phyloP scores from a whole-genome alignment of 2,113 vertebrate species.

The Limnothrissa miodon region DNA sequence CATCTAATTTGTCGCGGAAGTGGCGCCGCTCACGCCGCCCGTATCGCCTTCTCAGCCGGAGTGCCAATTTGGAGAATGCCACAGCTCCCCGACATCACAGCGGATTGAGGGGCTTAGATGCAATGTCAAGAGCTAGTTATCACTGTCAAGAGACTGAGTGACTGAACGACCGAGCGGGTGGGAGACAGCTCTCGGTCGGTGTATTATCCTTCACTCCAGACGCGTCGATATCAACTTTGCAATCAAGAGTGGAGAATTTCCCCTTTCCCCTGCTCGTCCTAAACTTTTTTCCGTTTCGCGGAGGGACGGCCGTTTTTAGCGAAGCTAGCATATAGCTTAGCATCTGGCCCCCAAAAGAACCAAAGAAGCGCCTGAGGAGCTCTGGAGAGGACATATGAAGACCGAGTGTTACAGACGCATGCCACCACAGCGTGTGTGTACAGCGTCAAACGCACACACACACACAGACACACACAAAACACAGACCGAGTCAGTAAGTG shows the following conservation, averaged over 20 bases:
- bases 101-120: background rate
- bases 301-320: background rate
- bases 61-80: background rate
- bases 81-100: background rate
- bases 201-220: background rate
- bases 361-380: background rate
- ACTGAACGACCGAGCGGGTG: background rate
- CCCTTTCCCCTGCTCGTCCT: background rate
- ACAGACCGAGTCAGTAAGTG: background rate
- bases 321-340: background rate
- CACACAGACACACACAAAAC: background rate
- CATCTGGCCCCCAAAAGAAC: background rate
- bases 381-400: background rate
- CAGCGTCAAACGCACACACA: background rate
- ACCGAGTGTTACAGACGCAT: background rate
- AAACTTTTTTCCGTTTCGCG: background rate
- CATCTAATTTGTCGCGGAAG: background rate
- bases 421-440: too few species aligned
- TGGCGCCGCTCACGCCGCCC: background rate
- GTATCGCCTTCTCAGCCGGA: background rate
- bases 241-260: background rate
- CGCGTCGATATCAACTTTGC: background rate
- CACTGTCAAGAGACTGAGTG: background rate
- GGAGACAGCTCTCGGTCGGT: background rate
- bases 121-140: constrained; percentile 2